phyloP scores from a whole-genome alignment of 2,888 invertebrate species.

The Candidula unifasciata region DNA sequence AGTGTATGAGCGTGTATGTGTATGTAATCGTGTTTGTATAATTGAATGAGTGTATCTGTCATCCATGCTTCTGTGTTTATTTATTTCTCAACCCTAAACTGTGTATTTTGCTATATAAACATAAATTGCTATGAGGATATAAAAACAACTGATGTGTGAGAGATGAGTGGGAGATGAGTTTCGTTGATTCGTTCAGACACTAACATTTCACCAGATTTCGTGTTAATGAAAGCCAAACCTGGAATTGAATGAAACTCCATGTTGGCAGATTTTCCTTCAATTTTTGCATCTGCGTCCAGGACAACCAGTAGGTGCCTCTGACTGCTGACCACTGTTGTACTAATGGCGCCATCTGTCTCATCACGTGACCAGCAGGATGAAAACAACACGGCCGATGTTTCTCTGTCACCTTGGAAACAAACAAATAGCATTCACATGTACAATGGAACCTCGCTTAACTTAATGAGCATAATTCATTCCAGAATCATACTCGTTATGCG shows the following conservation, averaged over 20 bases:
- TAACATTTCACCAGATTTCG: neutral
- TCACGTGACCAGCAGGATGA: slow-evolving; percentile 12
- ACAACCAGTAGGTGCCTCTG: slow-evolving; percentile 5
- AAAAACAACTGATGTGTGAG: too few relatives aligned
- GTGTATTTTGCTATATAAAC: too few relatives aligned
- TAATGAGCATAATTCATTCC: too few relatives aligned
- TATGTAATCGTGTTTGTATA: too few relatives aligned
- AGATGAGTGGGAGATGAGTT: too few relatives aligned
- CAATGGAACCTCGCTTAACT: neutral
- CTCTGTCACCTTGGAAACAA: slow-evolving; percentile 16
- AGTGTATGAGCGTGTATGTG: too few relatives aligned
- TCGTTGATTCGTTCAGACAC: too few relatives aligned
- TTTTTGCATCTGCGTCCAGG: slow-evolving; percentile 27
- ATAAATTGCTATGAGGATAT: too few relatives aligned
- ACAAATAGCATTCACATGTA: neutral
- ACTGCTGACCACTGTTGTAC: slow-evolving; percentile 21
- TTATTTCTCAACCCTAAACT: too few relatives aligned
- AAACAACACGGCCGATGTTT: slow-evolving; percentile 23
- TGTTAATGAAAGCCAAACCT: slow-evolving; percentile 14
- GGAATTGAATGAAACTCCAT: slow-evolving; percentile 28
- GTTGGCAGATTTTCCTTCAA: slow-evolving; percentile 1
- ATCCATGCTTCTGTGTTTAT: too few relatives aligned
- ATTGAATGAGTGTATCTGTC: too few relatives aligned
- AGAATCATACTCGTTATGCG: too few relatives aligned
- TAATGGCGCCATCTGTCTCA: neutral